phyloP scores from a whole-genome alignment of 2,113 vertebrate species.

The Etheostoma cragini region DNA sequence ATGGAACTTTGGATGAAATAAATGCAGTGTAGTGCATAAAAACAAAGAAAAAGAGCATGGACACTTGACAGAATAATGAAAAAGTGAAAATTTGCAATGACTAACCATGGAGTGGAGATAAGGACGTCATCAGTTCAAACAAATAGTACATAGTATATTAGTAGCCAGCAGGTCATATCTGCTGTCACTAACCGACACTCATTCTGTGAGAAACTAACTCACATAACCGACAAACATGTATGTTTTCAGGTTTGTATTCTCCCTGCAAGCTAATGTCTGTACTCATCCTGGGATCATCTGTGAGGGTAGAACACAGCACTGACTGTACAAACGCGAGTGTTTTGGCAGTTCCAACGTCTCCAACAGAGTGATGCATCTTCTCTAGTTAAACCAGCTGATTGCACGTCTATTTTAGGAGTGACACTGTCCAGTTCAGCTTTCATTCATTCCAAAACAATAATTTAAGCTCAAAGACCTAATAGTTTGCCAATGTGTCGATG shows the following conservation, averaged over 20 bases:
- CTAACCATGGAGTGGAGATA: neutral
- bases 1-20: constrained; percentile 23
- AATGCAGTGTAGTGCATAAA: neutral
- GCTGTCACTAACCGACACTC: neutral
- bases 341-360: neutral
- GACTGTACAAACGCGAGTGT: neutral
- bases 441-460: no score
- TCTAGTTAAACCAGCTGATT: no score
- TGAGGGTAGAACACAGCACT: neutral
- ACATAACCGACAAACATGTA: neutral
- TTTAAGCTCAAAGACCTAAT: no score
- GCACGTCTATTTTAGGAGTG: no score
- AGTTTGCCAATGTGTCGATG: neutral
- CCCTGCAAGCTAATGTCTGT: neutral
- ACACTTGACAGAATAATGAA: constrained; percentile 3
- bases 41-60: constrained; percentile 4
- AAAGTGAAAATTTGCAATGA: neutral
- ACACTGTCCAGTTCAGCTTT: no score
- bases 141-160: neutral
- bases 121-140: neutral
- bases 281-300: neutral
- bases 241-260: neutral
- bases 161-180: neutral
- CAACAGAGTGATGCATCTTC: no score
- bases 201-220: neutral